A percentile compares a stretch with the other conserved stretches of the same genome.
phyloP scores from a whole-genome alignment of 1,140 invertebrate species.

The Idris sp. region DNA sequence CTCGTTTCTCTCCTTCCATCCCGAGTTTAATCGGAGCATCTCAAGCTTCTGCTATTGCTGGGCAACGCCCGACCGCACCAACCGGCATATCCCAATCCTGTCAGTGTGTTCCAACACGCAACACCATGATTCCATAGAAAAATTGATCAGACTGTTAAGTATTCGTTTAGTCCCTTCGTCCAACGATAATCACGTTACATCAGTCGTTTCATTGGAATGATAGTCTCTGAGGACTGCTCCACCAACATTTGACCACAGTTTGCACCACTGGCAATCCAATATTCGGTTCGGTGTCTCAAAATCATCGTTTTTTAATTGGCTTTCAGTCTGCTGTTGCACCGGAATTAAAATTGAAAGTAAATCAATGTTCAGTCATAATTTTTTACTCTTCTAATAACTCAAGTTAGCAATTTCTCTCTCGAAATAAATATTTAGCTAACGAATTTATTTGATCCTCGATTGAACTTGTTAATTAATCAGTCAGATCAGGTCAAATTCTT shows the following conservation, averaged over 20 bases:
- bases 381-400: too few relatives aligned
- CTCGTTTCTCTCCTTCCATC: constrained; percentile 30
- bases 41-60: constrained; percentile 25
- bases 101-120: constrained; percentile 7
- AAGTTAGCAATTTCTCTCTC: too few relatives aligned
- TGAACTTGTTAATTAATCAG: too few relatives aligned
- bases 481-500: too few relatives aligned
- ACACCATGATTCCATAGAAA: constrained; percentile 22
- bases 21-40: constrained; percentile 25
- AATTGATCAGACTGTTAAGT: constrained; percentile 6
- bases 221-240: constrained; percentile 15
- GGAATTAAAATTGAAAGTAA: constrained; percentile 45
- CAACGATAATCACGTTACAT: constrained; percentile 31
- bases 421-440: too few relatives aligned
- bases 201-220: constrained; percentile 19
- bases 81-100: not conserved
- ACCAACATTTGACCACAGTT: constrained; percentile 27
- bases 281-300: constrained; percentile 13
- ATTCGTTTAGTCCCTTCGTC: constrained; percentile 20
- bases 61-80: constrained; percentile 19
- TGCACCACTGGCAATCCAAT: constrained; percentile 1
- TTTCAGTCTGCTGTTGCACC: not conserved
- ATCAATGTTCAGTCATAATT: too few relatives aligned
- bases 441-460: too few relatives aligned
- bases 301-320: constrained; percentile 17